Percentiles rank a stretch among this genome's conserved stretches.
phyloP scores from a whole-genome alignment of 1,140 invertebrate species.

The Adoxophyes honmai region DNA sequence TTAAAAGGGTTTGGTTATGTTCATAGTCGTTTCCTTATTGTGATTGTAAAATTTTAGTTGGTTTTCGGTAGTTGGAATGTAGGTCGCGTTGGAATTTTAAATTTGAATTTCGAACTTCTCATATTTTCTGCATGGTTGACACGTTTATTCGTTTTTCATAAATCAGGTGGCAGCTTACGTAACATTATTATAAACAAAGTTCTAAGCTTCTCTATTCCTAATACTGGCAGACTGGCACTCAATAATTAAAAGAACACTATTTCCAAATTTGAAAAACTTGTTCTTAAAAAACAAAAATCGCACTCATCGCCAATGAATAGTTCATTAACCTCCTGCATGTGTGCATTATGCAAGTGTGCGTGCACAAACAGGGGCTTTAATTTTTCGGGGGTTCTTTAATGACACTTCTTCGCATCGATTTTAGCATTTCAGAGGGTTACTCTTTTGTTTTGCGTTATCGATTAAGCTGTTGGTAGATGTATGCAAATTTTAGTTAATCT shows the following conservation, averaged over 20 bases:
- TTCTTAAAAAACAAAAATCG: slow-evolving; percentile 18
- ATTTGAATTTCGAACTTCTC: too few relatives aligned
- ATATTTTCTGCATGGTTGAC: too few relatives aligned
- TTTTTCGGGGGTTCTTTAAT: slow-evolving; percentile 75
- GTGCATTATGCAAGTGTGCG: slow-evolving; percentile 46
- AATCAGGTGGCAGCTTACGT: too few relatives aligned
- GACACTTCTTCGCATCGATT: slow-evolving; percentile 76
- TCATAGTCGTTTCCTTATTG: background rate
- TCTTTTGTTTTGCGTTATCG: slow-evolving; percentile 72
- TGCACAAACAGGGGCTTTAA: slow-evolving; percentile 62
- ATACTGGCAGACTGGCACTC: too few relatives aligned
- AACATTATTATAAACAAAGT: too few relatives aligned
- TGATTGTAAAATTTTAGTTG: background rate
- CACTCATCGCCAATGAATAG: slow-evolving; percentile 37
- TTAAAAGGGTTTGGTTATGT: slow-evolving; percentile 6
- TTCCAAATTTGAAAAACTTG: too few relatives aligned
- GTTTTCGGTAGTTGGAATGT: background rate
- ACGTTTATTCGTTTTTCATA: too few relatives aligned
- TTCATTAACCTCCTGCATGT: slow-evolving; percentile 52
- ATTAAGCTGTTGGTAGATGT: slow-evolving; percentile 27
- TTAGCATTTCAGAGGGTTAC: slow-evolving; percentile 68
- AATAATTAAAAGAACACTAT: too few relatives aligned
- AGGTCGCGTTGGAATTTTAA: too few relatives aligned
- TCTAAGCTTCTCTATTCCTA: too few relatives aligned
- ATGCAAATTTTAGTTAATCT: background rate